Conservation (phyloP, 2,797 vertebrate species). For the Lacerta bilineata region DNA sequence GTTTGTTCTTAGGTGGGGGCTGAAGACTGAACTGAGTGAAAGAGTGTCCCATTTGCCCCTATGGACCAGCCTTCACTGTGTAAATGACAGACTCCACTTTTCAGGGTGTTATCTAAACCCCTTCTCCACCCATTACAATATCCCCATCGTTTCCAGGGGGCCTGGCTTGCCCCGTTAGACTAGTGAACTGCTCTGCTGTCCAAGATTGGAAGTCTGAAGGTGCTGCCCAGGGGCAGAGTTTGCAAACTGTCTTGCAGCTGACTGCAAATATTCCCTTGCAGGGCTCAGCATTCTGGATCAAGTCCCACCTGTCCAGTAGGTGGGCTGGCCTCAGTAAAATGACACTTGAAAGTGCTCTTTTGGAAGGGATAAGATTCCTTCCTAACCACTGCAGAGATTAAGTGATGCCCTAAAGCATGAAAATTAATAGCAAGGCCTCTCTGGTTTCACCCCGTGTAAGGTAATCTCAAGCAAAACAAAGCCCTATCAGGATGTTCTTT, state of each 20-base stretch:
- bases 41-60: not conserved
- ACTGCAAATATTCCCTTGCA: not conserved
- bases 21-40: not conserved
- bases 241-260: not conserved
- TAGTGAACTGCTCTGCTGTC: not conserved
- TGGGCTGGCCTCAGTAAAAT: not conserved
- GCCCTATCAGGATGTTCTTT: not conserved
- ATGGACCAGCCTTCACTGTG: too few relatives aligned
- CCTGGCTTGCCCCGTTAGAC: too few relatives aligned
- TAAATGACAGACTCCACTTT: not conserved
- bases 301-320: not conserved
- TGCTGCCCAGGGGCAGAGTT: not conserved
- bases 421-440: not conserved
- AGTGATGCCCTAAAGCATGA: not conserved
- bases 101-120: too few relatives aligned
- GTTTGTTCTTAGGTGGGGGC: too few relatives aligned
- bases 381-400: not conserved
- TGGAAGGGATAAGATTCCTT: slow-evolving; percentile 34
- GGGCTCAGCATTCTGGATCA: not conserved
- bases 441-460: fast-evolving
- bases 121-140: not conserved
- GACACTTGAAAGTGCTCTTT: not conserved
- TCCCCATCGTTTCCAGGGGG: not conserved
- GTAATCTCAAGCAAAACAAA: slow-evolving; percentile 9
- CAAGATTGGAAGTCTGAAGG: not conserved